A percentile compares a stretch with the other conserved stretches of the same genome.
These are phyloP conservation scores for Genyomyrus donnyi DNA, from an alignment of 2,113 vertebrate species.

Conservation along the genomic window DNA sequence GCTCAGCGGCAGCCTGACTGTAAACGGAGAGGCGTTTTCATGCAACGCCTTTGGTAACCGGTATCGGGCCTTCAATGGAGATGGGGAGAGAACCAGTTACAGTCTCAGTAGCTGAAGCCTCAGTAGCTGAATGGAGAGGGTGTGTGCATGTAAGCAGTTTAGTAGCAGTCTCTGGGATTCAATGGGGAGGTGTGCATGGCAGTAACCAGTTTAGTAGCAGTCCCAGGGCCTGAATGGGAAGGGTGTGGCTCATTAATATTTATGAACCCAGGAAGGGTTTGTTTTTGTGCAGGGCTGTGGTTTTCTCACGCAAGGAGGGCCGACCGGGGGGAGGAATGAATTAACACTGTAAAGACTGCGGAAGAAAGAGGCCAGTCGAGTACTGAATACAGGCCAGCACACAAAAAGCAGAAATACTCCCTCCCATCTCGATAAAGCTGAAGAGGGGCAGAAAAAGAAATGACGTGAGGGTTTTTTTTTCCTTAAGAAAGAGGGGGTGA, in stretches of 20 bases:
- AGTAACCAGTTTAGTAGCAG: slow-evolving; percentile 22
- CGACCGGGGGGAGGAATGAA: slow-evolving; percentile 64
- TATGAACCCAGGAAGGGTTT: slow-evolving; percentile 65
- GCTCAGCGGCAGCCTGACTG: neutral
- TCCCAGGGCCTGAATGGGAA: slow-evolving; percentile 47
- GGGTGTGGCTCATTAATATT: slow-evolving; percentile 71
- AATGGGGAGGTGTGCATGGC: slow-evolving; percentile 26
- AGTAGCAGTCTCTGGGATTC: neutral
- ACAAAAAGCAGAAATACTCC: slow-evolving; percentile 29
- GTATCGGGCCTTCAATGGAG: neutral
- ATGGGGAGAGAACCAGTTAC: slow-evolving; percentile 21
- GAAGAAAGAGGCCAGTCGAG: slow-evolving; percentile 26
- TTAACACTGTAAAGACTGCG: slow-evolving; percentile 41
- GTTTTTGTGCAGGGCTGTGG: slow-evolving; percentile 51
- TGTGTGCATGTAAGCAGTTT: slow-evolving; percentile 34
- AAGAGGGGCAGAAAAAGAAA: slow-evolving; percentile 32
- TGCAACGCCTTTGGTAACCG: neutral
- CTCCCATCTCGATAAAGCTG: slow-evolving; percentile 34
- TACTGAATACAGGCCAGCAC: slow-evolving; percentile 34
- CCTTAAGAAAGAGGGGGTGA: slow-evolving; percentile 21
- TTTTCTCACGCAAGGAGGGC: slow-evolving; percentile 68
- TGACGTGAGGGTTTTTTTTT: slow-evolving; percentile 12
- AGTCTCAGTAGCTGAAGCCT: slow-evolving; percentile 50
- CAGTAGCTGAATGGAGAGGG: slow-evolving; percentile 59
- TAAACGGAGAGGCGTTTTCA: neutral